Conservation (phyloP, 2,797 vertebrate genomes). For the Falco biarmicus region DNA sequence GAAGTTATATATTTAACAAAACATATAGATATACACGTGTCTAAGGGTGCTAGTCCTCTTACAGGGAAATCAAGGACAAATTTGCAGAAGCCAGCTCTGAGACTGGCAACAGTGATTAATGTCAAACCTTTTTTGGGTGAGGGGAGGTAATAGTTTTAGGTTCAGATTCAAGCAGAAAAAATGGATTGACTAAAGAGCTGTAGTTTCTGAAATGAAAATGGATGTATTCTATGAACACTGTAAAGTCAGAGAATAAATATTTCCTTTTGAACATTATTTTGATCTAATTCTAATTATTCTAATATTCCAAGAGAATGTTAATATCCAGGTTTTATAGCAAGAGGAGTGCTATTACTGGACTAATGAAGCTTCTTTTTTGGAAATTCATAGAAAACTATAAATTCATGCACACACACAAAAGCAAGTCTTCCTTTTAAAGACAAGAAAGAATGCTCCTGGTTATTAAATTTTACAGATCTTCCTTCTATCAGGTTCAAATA, state of each 20-base stretch:
- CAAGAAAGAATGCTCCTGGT: not conserved
- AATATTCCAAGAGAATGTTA: not conserved
- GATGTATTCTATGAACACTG: not conserved
- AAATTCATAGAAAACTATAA: not conserved
- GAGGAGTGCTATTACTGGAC: not conserved
- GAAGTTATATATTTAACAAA: not conserved
- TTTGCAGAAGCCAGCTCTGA: not conserved
- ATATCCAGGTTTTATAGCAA: not conserved
- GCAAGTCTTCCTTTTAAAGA: not conserved
- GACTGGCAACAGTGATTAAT: not conserved
- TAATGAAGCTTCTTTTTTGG: not conserved
- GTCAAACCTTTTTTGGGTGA: not conserved
- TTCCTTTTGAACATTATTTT: not conserved
- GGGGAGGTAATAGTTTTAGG: not conserved
- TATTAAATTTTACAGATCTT: not conserved
- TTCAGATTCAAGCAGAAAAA: not conserved
- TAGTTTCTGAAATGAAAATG: not conserved
- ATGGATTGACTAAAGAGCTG: not conserved
- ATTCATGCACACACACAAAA: not conserved
- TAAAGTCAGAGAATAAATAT: not conserved
- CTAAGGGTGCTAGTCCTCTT: not conserved
- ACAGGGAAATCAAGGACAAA: not conserved
- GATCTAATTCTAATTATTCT: not conserved
- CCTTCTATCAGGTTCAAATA: not conserved
- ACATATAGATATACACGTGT: not conserved